These are phyloP conservation scores for Cossypha niveicapilla DNA, from an alignment of 2,797 vertebrate genomes.

Conservation along the genomic window DNA sequence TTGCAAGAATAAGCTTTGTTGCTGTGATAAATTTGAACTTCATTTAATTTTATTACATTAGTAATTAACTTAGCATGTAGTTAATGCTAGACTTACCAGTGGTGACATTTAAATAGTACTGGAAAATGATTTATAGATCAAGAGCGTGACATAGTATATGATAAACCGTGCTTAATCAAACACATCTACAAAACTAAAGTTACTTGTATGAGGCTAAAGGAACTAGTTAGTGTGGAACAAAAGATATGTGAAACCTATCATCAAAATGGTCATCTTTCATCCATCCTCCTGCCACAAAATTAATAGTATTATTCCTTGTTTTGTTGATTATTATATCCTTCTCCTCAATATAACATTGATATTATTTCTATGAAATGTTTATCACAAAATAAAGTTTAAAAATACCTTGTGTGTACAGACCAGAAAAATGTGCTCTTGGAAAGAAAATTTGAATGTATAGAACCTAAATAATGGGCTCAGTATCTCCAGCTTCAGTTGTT, in stretches of 20 bases:
- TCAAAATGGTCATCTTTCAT: neutral
- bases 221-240: neutral
- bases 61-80: neutral
- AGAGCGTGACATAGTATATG: neutral
- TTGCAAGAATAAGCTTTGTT: neutral
- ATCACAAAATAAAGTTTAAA: neutral
- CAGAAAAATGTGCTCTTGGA: neutral
- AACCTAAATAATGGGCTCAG: neutral
- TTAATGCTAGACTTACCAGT: neutral
- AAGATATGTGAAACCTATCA: neutral
- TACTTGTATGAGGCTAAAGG: neutral
- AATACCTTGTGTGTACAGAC: neutral
- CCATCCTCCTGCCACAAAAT: neutral
- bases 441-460: neutral
- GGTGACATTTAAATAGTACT: neutral
- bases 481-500: neutral
- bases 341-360: neutral
- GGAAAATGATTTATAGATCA: neutral
- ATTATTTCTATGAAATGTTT: neutral
- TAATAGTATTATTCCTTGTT: neutral
- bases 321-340: neutral
- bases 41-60: neutral
- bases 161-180: accelerated
- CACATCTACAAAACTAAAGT: neutral
- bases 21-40: neutral